These are phyloP conservation scores for Incurvaria masculella DNA, from an alignment of 2,888 invertebrate species.

Conservation along the genomic window DNA sequence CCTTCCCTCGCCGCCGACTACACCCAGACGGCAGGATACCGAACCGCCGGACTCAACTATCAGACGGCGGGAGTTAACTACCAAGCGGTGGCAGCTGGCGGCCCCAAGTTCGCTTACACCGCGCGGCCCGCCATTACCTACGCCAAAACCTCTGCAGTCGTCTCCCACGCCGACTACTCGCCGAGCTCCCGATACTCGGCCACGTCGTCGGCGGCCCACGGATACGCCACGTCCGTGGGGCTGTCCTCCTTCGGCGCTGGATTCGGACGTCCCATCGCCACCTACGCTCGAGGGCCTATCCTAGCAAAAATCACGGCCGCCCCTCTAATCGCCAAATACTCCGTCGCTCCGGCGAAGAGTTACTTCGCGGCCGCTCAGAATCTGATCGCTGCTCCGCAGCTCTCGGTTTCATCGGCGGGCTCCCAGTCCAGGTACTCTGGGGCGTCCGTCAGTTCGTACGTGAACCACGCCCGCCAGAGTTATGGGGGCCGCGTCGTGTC, in stretches of 20 bases:
- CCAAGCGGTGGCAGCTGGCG: conserved; percentile 15
- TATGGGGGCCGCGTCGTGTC: conserved; percentile 43
- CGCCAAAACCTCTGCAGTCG: neutral
- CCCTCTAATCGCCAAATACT: conserved; percentile 39
- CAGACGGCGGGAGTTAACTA: neutral
- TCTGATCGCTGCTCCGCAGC: conserved; percentile 29
- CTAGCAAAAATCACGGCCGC: conserved; percentile 47
- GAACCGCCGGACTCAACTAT: conserved; percentile 5
- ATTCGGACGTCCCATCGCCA: conserved; percentile 36
- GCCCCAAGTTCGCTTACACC: conserved; percentile 33
- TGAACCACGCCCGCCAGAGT: conserved; percentile 14
- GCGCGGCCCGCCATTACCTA: conserved; percentile 27
- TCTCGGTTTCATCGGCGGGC: conserved; percentile 27
- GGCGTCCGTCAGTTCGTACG: conserved; percentile 33
- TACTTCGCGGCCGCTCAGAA: conserved; percentile 33
- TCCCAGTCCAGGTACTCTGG: conserved; percentile 35
- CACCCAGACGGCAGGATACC: conserved; percentile 16
- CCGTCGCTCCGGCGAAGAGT: conserved; percentile 32
- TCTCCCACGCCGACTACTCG: conserved; percentile 24
- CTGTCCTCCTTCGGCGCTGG: conserved; percentile 34
- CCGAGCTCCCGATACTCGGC: conserved; percentile 30
- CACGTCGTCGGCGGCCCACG: conserved; percentile 45
- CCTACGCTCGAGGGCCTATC: conserved; percentile 53
- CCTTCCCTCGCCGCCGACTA: conserved; percentile 21
- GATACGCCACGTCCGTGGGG: conserved; percentile 53